A percentile compares a stretch with the other conserved stretches of the same genome.
Conservation (phyloP, 2,797 vertebrate genomes). For the Galagoides demidoff region DNA sequence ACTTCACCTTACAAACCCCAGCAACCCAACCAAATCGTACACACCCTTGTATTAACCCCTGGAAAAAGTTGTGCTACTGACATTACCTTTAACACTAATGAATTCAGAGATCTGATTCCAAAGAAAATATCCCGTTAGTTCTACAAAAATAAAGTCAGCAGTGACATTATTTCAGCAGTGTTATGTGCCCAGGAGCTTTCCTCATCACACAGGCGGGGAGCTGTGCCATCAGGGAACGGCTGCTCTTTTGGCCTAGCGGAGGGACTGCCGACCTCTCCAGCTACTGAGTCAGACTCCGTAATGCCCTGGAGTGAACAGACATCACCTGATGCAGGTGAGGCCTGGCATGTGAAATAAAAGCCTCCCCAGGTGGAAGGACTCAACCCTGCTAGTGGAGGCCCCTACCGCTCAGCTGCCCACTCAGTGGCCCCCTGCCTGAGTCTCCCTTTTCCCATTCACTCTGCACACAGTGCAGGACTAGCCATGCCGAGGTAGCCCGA, state of each 20-base stretch:
- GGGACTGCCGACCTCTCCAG: no score
- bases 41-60: no score
- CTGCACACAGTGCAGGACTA: no score
- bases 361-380: no score
- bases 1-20: no score
- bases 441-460: neutral
- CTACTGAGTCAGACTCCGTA: no score
- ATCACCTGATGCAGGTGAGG: neutral
- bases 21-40: no score
- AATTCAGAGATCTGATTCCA: neutral
- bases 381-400: accelerated
- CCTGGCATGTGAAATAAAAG: neutral
- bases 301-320: neutral
- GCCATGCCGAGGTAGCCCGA: neutral
- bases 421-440: accelerated
- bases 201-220: neutral
- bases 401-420: neutral
- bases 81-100: neutral
- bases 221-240: accelerated
- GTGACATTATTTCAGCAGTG: neutral
- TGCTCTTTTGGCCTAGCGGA: neutral
- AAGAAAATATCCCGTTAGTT: neutral
- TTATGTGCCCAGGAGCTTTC: neutral
- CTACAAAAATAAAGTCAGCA: neutral
- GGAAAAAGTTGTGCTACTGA: accelerated